Evolutionary conservation across 2,113 vertebrate genomes (phyloP).

Genomic region (Sinocyclocheilus rhinocerous): DNA sequence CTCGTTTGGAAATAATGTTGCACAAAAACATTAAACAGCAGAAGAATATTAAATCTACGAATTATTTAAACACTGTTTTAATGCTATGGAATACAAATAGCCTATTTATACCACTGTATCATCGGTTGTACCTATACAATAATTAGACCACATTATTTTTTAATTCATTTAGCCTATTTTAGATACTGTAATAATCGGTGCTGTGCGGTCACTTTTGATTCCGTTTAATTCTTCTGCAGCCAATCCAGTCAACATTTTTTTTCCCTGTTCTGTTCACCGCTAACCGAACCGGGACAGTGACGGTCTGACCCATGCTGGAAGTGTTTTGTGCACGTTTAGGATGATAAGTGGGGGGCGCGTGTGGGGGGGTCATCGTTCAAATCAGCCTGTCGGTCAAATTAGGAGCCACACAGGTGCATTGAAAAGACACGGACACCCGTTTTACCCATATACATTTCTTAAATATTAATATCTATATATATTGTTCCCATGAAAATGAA

Average conservation of each 20-base stretch:
- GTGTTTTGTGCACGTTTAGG: constrained; percentile 4
- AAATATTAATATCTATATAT: background rate
- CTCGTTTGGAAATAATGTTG: background rate
- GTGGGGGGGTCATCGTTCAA: constrained; percentile 32
- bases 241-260: background rate
- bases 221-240: background rate
- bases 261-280: background rate
- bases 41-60: background rate
- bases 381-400: background rate
- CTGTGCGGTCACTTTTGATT: background rate
- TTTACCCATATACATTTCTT: background rate
- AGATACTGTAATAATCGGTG: background rate
- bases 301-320: constrained; percentile 2
- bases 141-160: background rate
- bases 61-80: background rate
- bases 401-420: constrained; percentile 15
- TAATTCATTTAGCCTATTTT: background rate
- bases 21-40: background rate
- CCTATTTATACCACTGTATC: background rate
- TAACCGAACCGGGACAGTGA: constrained; percentile 9
- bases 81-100: background rate
- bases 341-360: constrained; percentile 11
- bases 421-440: background rate
- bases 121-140: background rate
- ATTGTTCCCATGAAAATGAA: background rate